Percentiles rank a stretch among this genome's conserved stretches.
Evolutionary conservation across 2,888 invertebrate genomes (phyloP).

Genomic region (Acleris cristana): DNA sequence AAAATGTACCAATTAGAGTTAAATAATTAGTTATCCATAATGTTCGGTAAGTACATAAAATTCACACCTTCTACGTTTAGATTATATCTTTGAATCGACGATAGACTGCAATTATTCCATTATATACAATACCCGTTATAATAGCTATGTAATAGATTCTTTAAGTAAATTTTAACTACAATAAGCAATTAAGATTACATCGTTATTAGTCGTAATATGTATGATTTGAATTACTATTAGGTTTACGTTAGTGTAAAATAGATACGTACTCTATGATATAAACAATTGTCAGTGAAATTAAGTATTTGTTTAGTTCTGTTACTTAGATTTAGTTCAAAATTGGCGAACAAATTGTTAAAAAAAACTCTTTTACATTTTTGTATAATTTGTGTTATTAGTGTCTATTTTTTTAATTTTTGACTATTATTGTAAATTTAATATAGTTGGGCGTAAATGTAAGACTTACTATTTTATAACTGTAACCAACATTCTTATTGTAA

Average conservation of each 20-base stretch:
- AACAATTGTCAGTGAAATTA: no score
- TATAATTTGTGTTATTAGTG: no score
- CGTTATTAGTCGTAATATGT: slow-evolving; percentile 3
- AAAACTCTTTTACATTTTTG: no score
- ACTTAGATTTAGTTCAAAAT: no score
- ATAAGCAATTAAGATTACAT: slow-evolving; percentile 1
- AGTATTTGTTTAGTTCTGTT: no score
- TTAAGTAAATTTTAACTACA: background rate
- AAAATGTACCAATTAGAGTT: background rate
- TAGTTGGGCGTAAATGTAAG: no score
- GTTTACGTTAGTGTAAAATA: background rate
- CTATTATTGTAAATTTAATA: no score
- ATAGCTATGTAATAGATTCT: slow-evolving; percentile 3
- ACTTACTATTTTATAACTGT: no score
- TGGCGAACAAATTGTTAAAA: no score
- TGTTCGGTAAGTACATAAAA: slow-evolving; percentile 3
- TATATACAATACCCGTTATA: slow-evolving; percentile 12
- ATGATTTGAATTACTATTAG: background rate
- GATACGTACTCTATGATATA: background rate
- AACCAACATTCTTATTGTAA: no score
- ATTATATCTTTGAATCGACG: background rate
- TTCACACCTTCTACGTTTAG: slow-evolving; percentile 1
- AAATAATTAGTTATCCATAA: background rate
- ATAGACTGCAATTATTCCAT: slow-evolving; percentile 12
- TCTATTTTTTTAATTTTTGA: no score